Evolutionary conservation across 1,140 invertebrate genomes (phyloP).

Genomic region (Druon quercuslanigerum): DNA sequence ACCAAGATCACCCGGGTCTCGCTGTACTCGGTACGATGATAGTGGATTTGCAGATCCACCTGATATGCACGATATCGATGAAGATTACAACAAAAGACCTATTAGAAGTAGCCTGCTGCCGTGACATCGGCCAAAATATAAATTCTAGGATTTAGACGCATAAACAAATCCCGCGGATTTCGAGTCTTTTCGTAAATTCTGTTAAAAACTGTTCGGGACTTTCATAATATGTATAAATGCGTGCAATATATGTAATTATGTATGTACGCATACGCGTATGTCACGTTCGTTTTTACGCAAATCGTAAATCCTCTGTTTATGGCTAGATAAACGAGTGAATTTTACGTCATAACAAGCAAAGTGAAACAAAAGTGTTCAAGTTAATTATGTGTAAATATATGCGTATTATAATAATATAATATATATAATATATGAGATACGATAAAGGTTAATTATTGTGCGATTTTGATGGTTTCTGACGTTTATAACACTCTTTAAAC

Average conservation of each 20-base stretch:
- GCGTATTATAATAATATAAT: not conserved
- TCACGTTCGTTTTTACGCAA: slow-evolving; percentile 45
- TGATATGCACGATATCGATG: slow-evolving; percentile 69
- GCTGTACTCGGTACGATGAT: slow-evolving; percentile 70
- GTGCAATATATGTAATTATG: not conserved
- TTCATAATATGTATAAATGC: not conserved
- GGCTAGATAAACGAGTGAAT: slow-evolving; percentile 46
- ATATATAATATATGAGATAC: too few relatives aligned
- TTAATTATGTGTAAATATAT: slow-evolving; percentile 25
- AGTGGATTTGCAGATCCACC: slow-evolving; percentile 65
- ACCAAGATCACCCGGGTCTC: slow-evolving; percentile 68
- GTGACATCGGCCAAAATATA: slow-evolving; percentile 62
- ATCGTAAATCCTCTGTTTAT: slow-evolving; percentile 15
- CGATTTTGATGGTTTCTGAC: too few relatives aligned
- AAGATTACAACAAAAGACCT: slow-evolving; percentile 65
- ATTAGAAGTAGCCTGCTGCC: slow-evolving; percentile 68
- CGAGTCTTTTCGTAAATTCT: not conserved
- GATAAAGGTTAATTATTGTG: too few relatives aligned
- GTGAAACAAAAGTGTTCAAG: not conserved
- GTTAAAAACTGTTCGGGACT: slow-evolving; percentile 15
- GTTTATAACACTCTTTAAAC: too few relatives aligned
- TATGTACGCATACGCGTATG: slow-evolving; percentile 25
- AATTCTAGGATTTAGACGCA: slow-evolving; percentile 40
- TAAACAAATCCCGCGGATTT: not conserved
- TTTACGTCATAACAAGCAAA: slow-evolving; percentile 31